Evolutionary conservation across 2,113 vertebrate genomes (phyloP), one percentile per base, ranked within the genome.

Genomic region (Pseudolaguvia tuberculata): DNA sequence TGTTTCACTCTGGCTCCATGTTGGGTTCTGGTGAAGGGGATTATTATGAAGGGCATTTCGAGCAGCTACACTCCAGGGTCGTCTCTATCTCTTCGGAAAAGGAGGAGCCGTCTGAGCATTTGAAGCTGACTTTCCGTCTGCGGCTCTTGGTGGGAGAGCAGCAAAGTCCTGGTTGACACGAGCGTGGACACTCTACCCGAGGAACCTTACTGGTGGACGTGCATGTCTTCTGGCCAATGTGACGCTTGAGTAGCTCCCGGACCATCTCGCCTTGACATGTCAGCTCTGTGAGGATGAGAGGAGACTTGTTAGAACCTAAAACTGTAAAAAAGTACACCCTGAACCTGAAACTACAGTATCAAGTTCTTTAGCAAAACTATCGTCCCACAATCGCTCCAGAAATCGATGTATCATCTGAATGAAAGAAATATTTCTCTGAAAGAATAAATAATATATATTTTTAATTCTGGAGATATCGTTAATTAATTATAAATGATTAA

Each of bases 61-160:
- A 91, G 86, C 96, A 99, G 89, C 94, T 92, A 6, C 96, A 99
- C 82, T 97, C 96, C 83, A 93, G 86, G 1, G 93, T 89, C 55
- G 93, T 93, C 81, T 98, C 96, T 84, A 98, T 90, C 84, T 99
- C 96, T 75, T 99, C 96, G 0, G 91, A 92, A 87, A 95, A 96
- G 17, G 93, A 94, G 85, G 93, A 89, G 86, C 94, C 93, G 1
- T 99, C 95, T 0, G 89, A 63, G 83, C 96, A 99, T 86, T 93
- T 93, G 91, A 99, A 97, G 76, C 90, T 87, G 52, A 93, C 94
- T 91, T 97, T 98, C 88, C 96, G 86, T 82, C 91, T 81, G 55
- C 94, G 93, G 90, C 86, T 98, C 62, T 95, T 95, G 10, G 92
- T 89, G 13, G 95, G 91, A 2, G 90, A 87, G 17, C 96, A 99